Evolutionary conservation across 2,113 vertebrate species (phyloP).

Genomic region (Otis tarda): DNA sequence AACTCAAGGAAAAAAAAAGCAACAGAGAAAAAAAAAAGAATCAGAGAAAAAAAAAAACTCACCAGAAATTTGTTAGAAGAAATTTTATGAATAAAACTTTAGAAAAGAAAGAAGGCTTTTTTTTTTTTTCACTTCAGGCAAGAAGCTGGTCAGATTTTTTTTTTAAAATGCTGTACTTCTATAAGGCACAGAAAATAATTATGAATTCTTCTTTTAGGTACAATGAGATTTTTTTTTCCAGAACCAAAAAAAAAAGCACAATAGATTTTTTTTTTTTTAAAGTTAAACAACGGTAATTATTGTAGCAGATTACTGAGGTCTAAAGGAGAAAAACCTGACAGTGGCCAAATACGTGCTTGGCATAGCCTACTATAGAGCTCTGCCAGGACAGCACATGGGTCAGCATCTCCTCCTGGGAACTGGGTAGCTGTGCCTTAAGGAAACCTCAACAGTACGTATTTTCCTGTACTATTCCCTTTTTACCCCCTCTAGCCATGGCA

Average conservation of each 20-base stretch:
- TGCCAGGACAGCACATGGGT: neutral
- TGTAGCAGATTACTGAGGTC: neutral
- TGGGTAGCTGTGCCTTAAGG: neutral
- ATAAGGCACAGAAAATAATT: neutral
- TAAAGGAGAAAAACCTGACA: neutral
- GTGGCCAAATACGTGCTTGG: neutral
- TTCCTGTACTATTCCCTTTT: neutral
- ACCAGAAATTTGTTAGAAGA: neutral
- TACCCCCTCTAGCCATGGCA: neutral
- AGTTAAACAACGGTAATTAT: neutral
- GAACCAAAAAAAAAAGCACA: neutral
- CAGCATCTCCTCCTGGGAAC: neutral
- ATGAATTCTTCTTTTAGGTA: neutral
- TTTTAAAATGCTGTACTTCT: neutral
- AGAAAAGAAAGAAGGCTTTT: neutral
- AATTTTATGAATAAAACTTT: neutral
- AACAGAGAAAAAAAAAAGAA: neutral
- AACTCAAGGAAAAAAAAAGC: neutral
- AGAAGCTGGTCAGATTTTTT: neutral
- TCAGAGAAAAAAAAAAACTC: fast-evolving
- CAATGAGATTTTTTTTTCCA: neutral
- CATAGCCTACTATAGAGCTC: neutral
- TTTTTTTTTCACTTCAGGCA: neutral
- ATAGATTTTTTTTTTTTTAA: too few species aligned
- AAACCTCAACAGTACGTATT: fast-evolving